These are phyloP conservation scores for Protonemura montana DNA, from an alignment of 2,888 invertebrate genomes.

Conservation along the genomic window DNA sequence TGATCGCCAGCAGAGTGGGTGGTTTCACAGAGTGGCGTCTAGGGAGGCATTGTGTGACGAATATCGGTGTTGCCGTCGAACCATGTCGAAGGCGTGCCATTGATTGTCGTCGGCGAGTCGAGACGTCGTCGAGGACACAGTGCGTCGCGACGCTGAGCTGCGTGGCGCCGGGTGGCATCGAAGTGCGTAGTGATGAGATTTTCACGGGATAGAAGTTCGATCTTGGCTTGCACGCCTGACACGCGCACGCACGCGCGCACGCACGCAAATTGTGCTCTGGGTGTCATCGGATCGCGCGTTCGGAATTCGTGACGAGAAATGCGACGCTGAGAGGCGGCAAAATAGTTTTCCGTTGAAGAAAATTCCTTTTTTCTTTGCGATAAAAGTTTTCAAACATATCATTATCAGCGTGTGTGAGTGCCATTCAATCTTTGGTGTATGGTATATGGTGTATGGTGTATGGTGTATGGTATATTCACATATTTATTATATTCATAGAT, in stretches of 20 bases:
- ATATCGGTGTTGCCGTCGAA: neutral
- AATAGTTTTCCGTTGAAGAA: neutral
- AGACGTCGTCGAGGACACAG: neutral
- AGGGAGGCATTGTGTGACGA: neutral
- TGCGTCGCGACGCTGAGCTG: neutral
- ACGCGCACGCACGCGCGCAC: neutral
- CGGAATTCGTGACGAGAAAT: neutral
- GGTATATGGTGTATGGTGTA: no score
- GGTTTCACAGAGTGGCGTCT: neutral
- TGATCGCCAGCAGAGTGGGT: neutral
- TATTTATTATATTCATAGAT: no score
- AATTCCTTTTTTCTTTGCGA: neutral
- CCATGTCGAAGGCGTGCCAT: neutral
- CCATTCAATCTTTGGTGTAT: no score
- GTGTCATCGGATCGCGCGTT: neutral
- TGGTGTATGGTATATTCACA: no score
- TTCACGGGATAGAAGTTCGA: neutral
- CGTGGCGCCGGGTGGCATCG: neutral
- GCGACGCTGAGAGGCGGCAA: neutral
- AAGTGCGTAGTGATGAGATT: neutral
- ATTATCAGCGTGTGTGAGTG: neutral
- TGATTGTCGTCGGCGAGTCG: neutral
- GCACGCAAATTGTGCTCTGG: neutral
- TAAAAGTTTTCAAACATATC: neutral
- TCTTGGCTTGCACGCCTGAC: neutral